Evolutionary conservation across 1,140 invertebrate species (phyloP).

Genomic region (Drosophila parvula): DNA sequence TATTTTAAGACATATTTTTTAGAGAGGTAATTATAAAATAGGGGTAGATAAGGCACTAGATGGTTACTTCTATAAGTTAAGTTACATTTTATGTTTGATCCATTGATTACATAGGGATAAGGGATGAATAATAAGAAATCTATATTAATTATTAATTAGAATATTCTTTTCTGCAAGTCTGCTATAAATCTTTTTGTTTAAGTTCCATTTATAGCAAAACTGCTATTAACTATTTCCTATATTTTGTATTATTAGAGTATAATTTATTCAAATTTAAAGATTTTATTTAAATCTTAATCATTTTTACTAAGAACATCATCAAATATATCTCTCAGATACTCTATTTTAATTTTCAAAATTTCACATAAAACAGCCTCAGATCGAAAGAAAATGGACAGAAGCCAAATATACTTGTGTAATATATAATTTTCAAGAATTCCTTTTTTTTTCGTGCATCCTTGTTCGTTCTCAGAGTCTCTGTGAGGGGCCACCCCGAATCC

Average conservation of each 20-base stretch:
- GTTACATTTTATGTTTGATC: neutral
- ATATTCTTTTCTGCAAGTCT: neutral
- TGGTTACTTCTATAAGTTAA: too few species aligned
- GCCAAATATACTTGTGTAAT: neutral
- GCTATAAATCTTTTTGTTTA: neutral
- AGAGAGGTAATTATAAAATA: neutral
- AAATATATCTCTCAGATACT: neutral
- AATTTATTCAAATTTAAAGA: neutral
- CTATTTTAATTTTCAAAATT: neutral
- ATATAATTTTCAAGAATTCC: neutral
- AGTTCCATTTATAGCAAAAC: neutral
- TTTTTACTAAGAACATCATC: too few species aligned
- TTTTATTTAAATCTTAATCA: neutral
- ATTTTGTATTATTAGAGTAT: neutral
- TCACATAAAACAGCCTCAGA: neutral
- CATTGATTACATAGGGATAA: neutral
- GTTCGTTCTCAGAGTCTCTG: slow-evolving; percentile 7
- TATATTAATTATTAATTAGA: neutral
- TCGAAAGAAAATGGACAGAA: neutral
- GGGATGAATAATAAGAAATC: neutral
- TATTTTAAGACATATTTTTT: too few species aligned
- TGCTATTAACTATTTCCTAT: neutral
- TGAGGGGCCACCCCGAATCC: slow-evolving; percentile 52
- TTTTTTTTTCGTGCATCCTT: neutral
- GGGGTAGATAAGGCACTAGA: too few species aligned